These are phyloP conservation scores for Lipotes vexillifer DNA, from an alignment of 2,113 vertebrate genomes.

Conservation along the genomic window DNA sequence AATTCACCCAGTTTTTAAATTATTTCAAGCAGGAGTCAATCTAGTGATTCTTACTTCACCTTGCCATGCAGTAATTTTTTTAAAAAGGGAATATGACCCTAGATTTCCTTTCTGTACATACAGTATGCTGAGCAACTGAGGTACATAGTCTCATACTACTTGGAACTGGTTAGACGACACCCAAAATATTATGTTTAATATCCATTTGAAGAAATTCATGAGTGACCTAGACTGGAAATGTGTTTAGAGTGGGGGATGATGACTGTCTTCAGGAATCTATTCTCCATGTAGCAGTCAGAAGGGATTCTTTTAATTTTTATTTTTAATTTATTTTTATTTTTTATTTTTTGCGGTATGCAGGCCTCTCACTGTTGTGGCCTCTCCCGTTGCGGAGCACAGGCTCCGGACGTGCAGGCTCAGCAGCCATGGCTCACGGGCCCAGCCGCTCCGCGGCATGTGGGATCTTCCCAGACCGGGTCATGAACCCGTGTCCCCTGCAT, in stretches of 20 bases:
- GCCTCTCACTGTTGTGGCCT: no score
- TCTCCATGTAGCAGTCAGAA: not conserved
- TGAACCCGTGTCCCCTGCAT: no score
- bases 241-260: not conserved
- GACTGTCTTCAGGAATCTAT: not conserved
- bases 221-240: not conserved
- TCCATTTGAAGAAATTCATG: not conserved
- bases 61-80: not conserved
- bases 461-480: no score
- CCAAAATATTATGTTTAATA: not conserved
- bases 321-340: no score
- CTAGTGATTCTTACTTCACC: not conserved
- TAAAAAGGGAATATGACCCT: not conserved
- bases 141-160: not conserved
- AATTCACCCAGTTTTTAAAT: not conserved
- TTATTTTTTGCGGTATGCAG: no score
- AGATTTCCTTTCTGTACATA: not conserved
- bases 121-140: not conserved
- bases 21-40: not conserved
- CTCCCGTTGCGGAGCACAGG: no score
- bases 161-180: not conserved
- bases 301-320: not conserved
- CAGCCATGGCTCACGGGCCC: no score
- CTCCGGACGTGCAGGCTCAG: no score
- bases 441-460: no score